These are phyloP conservation scores for Neostethus bicornis DNA, from an alignment of 2,797 vertebrate genomes.

Conservation along the genomic window DNA sequence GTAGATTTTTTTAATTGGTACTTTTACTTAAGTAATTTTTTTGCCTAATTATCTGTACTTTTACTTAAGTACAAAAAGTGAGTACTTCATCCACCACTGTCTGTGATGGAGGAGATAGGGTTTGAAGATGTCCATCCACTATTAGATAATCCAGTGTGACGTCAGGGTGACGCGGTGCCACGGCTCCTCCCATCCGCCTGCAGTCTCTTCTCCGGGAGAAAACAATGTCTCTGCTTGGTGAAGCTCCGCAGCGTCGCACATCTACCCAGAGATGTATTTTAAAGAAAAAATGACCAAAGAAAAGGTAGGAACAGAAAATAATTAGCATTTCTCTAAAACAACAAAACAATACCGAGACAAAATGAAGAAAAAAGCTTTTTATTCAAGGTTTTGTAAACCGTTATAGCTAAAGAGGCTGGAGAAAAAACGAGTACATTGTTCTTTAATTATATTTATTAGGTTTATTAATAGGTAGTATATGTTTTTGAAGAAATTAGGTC, in stretches of 20 bases:
- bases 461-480: no score
- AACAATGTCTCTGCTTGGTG: conserved; percentile 10
- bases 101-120: neutral
- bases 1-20: no score
- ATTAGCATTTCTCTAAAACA: neutral
- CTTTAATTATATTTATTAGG: no score
- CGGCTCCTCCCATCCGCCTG: conserved; percentile 54
- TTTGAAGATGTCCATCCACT: conserved; percentile 22
- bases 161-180: conserved; percentile 60
- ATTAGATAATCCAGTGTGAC: conserved; percentile 62
- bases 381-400: neutral
- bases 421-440: no score
- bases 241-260: conserved; percentile 11
- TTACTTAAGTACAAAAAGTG: no score
- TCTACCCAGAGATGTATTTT: neutral
- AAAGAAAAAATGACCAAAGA: neutral
- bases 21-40: no score
- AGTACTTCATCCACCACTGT: no score
- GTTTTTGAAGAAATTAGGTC: no score
- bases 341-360: neutral
- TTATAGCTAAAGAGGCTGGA: conserved; percentile 27
- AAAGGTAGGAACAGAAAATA: conserved; percentile 29
- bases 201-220: conserved; percentile 27
- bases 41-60: no score
- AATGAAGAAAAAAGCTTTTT: neutral